A percentile compares a stretch with the other conserved stretches of the same genome.
These are phyloP conservation scores for Nowickia ferox DNA, from an alignment of 2,888 invertebrate species.

Conservation along the genomic window DNA sequence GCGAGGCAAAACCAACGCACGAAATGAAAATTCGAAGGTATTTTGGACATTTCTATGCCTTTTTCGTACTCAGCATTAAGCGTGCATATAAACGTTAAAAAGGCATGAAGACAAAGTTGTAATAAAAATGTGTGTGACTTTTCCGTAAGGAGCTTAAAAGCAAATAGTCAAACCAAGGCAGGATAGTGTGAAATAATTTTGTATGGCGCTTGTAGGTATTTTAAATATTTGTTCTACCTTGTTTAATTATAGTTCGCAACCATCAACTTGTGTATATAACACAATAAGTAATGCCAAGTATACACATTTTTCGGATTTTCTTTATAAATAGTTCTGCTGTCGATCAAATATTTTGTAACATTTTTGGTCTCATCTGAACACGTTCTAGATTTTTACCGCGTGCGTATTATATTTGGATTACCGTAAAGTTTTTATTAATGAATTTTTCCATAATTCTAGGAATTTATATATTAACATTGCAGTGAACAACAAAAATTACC, in stretches of 20 bases:
- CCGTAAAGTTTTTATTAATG: not conserved
- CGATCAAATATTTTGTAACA: constrained; percentile 31
- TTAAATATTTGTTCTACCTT: no score
- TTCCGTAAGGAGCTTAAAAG: no score
- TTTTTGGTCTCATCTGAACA: constrained; percentile 29
- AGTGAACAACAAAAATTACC: constrained; percentile 31
- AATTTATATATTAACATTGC: constrained; percentile 11
- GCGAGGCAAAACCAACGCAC: no score
- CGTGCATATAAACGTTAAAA: no score
- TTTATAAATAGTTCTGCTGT: constrained; percentile 51
- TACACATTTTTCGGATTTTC: not conserved
- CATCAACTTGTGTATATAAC: constrained; percentile 2
- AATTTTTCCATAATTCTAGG: constrained; percentile 8
- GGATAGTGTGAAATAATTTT: no score
- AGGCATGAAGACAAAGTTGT: no score
- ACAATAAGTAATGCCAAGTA: constrained; percentile 10
- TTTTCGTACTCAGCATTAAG: no score
- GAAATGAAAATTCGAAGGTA: no score
- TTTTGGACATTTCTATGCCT: no score
- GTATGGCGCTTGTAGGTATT: no score
- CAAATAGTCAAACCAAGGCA: no score
- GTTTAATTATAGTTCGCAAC: not conserved
- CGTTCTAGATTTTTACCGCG: constrained; percentile 21
- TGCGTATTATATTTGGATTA: constrained; percentile 29
- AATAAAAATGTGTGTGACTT: no score